Conservation (phyloP, 2,888 invertebrate species). For the Tenodera sinensis region DNA sequence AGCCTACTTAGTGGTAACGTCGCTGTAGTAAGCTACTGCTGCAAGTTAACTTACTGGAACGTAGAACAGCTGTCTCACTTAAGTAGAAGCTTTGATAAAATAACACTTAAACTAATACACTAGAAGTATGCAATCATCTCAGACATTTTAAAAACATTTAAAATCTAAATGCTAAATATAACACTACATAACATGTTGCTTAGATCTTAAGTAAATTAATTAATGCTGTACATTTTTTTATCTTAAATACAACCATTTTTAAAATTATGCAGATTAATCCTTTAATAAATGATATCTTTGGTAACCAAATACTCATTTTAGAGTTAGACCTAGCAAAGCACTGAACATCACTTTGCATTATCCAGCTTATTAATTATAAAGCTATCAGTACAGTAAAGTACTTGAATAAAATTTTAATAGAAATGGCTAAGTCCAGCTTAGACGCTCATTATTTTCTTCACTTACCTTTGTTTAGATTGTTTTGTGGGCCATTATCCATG, state of each 20-base stretch:
- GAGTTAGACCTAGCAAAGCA: too few relatives aligned
- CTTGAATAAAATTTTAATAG: too few relatives aligned
- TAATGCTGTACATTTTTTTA: background rate
- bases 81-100: background rate
- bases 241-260: background rate
- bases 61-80: background rate
- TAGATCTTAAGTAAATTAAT: background rate
- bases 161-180: background rate
- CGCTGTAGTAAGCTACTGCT: background rate
- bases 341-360: too few relatives aligned
- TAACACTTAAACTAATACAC: background rate
- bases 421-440: too few relatives aligned
- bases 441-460: too few relatives aligned
- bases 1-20: slow-evolving; percentile 1
- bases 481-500: too few relatives aligned
- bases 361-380: too few relatives aligned
- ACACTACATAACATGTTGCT: background rate
- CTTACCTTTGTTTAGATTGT: too few relatives aligned
- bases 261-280: background rate
- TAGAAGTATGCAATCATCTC: background rate
- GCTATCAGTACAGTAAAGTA: too few relatives aligned
- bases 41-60: background rate
- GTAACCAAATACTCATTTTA: background rate
- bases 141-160: background rate
- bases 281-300: background rate